Conservation (phyloP, 2,113 vertebrate species). For the Lepus europaeus region DNA sequence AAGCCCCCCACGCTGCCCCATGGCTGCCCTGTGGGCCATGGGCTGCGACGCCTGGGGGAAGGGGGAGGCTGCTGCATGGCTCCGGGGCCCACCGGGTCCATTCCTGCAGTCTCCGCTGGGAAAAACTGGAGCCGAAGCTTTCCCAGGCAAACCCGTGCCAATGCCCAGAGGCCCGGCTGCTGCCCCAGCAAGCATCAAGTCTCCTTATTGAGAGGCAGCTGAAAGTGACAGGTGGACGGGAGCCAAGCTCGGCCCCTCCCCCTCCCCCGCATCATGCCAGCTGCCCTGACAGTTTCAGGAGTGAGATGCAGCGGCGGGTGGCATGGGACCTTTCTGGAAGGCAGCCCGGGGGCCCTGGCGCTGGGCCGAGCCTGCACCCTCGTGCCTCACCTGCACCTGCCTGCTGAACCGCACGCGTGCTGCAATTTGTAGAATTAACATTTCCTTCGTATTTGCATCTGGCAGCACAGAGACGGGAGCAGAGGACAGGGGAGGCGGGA, state of each 20-base stretch:
- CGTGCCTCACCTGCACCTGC: slow-evolving; percentile 7
- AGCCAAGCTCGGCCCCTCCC: neutral
- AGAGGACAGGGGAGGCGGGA: neutral
- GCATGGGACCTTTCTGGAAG: slow-evolving; percentile 10
- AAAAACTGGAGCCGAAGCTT: rapidly evolving
- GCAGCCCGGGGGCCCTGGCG: slow-evolving; percentile 25
- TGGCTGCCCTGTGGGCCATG: neutral
- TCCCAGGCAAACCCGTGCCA: neutral
- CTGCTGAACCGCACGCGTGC: neutral
- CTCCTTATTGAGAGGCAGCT: neutral
- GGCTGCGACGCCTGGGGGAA: too few species aligned
- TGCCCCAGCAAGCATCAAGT: neutral
- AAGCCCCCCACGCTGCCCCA: rapidly evolving
- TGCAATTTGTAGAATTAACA: slow-evolving; percentile 49
- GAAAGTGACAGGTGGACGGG: neutral
- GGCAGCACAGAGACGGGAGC: neutral
- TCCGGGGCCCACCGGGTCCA: rapidly evolving
- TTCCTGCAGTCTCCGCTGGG: neutral
- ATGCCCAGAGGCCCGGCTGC: too few species aligned
- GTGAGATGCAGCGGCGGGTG: neutral
- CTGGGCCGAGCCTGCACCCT: neutral
- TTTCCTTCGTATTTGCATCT: slow-evolving; percentile 6
- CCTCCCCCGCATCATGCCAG: rapidly evolving
- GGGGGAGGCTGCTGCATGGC: rapidly evolving
- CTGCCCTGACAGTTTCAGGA: slow-evolving; percentile 26